These are phyloP conservation scores for Tetramorium parvispinum DNA, from an alignment of 1,140 invertebrate genomes.

Conservation along the genomic window DNA sequence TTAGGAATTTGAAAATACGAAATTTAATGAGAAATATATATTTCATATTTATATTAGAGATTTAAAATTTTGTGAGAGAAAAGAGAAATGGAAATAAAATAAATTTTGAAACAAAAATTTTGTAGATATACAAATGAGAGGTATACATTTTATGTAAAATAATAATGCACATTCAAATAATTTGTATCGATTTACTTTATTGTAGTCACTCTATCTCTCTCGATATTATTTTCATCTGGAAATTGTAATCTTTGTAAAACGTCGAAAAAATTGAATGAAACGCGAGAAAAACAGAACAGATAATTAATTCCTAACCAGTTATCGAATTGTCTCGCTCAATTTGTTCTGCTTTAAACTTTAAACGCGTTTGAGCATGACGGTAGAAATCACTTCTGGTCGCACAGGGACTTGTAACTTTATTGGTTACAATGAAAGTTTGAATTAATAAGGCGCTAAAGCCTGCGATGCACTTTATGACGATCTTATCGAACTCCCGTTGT, in stretches of 20 bases:
- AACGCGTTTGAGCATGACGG: neutral
- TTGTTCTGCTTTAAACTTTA: neutral
- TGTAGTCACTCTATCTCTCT: neutral
- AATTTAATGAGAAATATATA: neutral
- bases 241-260: neutral
- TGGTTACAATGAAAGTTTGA: conserved; percentile 33
- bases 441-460: conserved; percentile 45
- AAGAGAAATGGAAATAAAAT: neutral
- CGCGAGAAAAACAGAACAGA: neutral
- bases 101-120: neutral
- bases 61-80: neutral
- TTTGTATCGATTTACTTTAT: neutral
- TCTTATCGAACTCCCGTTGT: conserved; percentile 45
- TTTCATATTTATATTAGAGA: neutral
- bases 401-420: conserved; percentile 36
- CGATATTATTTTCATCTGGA: neutral
- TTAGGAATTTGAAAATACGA: neutral
- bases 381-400: conserved; percentile 11
- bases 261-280: neutral
- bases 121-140: neutral
- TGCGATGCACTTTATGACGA: conserved; percentile 38
- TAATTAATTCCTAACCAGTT: conserved; percentile 17
- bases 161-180: neutral
- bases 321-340: conserved; percentile 5
- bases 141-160: neutral